Base-by-base conservation (phyloP, 2,113 vertebrate species). In the Centropristis striata region DNA sequence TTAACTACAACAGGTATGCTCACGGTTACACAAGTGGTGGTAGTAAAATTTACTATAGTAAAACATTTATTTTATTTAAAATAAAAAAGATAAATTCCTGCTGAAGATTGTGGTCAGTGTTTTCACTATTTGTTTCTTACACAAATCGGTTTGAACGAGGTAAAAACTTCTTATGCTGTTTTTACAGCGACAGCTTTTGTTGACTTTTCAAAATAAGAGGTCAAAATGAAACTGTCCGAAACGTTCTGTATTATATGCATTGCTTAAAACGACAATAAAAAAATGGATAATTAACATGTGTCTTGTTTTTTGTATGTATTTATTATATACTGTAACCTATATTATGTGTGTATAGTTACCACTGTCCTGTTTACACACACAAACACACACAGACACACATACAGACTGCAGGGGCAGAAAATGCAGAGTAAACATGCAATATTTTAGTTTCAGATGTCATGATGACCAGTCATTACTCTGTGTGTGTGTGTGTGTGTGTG, bases 191-290 rank as follows among this genome's bases (percentile, higher is more conserved):
- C n/a, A n/a, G n/a, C n/a, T n/a, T n/a, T n/a, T n/a, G n/a, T n/a
- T n/a, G 50, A 1, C 28, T 27, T 75, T 76, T 71, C 72, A 66
- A 44, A 71, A 71, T 59, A 82, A 82, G 16, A 71, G 25, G 2
- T 8, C 1, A 37, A 15, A 36, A 23, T 4, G 14, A 0, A 10
- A 44, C 12, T 51, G 50, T 64, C 20, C 18, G 5, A 20, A 25
- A 54, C 2, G 2, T 41, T 1, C 1, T 50, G 12, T 21, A 28
- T n/a, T 36, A 8, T 39, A 12, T 54, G 41, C 72, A 3, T 25
- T 16, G 16, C 1, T 14, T 14, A 25, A 8, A 28, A 8, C 64
- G 18, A 51, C 0, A 90, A 83, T 87, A 89, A 90, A 87, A 3
- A 57, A 0, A 13, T 80, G 4, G 5, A 1, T 23, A 80, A 80